Percentiles rank a stretch among this genome's conserved stretches.
Conservation (phyloP, 1,140 invertebrate species). For the Heliconius hewitsoni region DNA sequence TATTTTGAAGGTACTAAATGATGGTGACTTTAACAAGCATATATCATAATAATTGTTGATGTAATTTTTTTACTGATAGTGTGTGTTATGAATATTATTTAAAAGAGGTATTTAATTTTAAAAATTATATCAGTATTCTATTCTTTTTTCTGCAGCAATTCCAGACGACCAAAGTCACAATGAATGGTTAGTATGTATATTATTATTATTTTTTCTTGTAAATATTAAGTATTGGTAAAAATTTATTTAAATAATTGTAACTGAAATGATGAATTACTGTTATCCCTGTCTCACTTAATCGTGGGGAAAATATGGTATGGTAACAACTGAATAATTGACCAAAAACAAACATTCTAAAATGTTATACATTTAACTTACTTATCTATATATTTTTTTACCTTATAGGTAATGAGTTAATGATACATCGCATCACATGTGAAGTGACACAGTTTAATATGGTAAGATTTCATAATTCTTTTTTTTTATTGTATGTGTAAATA, state of each 20-base stretch:
- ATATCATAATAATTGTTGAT: constrained; percentile 63
- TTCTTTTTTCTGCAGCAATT: no score
- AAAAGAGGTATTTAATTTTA: background rate
- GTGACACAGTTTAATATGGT: background rate
- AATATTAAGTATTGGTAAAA: background rate
- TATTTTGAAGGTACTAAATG: constrained; percentile 30
- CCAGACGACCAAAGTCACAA: no score
- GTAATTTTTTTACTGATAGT: constrained; percentile 48
- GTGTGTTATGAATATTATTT: background rate
- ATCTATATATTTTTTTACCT: background rate
- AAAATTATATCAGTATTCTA: no score
- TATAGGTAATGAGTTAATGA: background rate
- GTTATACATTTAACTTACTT: background rate
- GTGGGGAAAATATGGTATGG: constrained; percentile 77
- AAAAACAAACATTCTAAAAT: background rate
- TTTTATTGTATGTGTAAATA: no score
- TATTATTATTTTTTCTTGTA: background rate
- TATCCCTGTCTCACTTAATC: constrained; percentile 78
- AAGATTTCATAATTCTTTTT: background rate
- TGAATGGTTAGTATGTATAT: background rate
- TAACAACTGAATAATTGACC: constrained; percentile 53
- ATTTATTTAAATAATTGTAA: background rate
- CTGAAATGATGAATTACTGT: constrained; percentile 68
- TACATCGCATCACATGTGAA: background rate
- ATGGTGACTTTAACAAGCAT: constrained; percentile 60